Percentiles rank a stretch among this genome's conserved stretches.
Evolutionary conservation across 1,140 invertebrate species (phyloP).

Genomic region (Hyposmocoma kahamanoa): DNA sequence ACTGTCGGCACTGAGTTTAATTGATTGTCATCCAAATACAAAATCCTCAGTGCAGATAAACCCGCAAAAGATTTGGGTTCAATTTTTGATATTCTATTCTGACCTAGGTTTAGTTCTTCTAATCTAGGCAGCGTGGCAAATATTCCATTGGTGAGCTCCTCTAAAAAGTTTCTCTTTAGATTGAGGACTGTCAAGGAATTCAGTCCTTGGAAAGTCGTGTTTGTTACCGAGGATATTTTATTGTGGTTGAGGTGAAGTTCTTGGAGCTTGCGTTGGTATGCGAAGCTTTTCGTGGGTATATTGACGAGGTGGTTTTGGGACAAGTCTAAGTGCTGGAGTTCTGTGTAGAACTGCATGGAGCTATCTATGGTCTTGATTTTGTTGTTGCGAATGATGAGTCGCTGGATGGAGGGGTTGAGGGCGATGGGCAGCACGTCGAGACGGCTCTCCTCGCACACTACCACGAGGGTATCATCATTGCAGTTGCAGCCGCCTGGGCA

Average conservation of each 20-base stretch:
- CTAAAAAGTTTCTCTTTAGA: constrained; percentile 87
- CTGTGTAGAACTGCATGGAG: constrained; percentile 90
- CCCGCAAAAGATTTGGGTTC: constrained; percentile 87
- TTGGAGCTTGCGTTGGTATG: constrained; percentile 84
- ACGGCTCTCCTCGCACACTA: constrained; percentile 87
- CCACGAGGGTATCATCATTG: constrained; percentile 91
- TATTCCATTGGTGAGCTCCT: constrained; percentile 82
- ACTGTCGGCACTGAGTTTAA: constrained; percentile 83
- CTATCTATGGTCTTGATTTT: constrained; percentile 90
- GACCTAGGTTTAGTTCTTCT: constrained; percentile 89
- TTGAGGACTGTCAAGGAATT: constrained; percentile 85
- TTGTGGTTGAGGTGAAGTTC: constrained; percentile 90
- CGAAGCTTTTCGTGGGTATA: constrained; percentile 85
- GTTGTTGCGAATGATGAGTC: constrained; percentile 88
- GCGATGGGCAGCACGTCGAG: constrained; percentile 93
- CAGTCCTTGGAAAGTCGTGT: constrained; percentile 86
- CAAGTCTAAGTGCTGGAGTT: constrained; percentile 87
- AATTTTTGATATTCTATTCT: constrained; percentile 88
- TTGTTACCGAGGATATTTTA: constrained; percentile 85
- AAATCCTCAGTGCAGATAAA: constrained; percentile 81
- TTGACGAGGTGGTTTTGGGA: constrained; percentile 88
- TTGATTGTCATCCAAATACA: constrained; percentile 91
- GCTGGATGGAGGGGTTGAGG: constrained; percentile 90
- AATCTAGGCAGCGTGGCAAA: constrained; percentile 85
- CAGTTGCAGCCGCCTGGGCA: constrained; percentile 88